phyloP scores from a whole-genome alignment of 1,140 invertebrate species.

The Manduca sexta region DNA sequence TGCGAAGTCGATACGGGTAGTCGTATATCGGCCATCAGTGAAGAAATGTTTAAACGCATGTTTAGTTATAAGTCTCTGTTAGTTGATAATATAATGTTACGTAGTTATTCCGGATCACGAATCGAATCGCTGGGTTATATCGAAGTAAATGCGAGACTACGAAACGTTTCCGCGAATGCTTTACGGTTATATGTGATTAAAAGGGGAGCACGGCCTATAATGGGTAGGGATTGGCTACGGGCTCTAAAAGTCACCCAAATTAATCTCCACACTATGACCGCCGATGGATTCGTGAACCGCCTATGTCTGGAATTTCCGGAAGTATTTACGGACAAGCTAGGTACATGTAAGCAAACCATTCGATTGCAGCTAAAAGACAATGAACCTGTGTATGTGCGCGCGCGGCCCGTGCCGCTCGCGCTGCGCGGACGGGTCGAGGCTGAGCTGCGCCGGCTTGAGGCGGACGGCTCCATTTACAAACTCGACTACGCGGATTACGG shows the following conservation, averaged over 20 bases:
- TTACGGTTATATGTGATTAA: conserved; percentile 30
- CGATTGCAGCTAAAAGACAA: conserved; percentile 21
- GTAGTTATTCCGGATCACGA: conserved; percentile 17
- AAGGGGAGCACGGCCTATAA: conserved; percentile 17
- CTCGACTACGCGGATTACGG: conserved; percentile 29
- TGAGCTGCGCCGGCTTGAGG: conserved; percentile 46
- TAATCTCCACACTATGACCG: conserved; percentile 12
- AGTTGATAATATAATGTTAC: conserved; percentile 19
- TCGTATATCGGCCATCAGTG: conserved; percentile 14
- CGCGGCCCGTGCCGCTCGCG: conserved; percentile 40
- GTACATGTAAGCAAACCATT: conserved; percentile 22
- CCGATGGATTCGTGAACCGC: conserved; percentile 12
- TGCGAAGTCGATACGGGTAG: conserved; percentile 19
- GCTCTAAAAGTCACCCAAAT: conserved; percentile 23
- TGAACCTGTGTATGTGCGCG: conserved; percentile 29
- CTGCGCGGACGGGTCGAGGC: conserved; percentile 43
- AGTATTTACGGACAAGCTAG: conserved; percentile 26
- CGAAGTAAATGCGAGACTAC: conserved; percentile 8
- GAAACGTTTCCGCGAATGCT: conserved; percentile 1
- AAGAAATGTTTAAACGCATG: conserved; percentile 4
- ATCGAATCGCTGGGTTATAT: conserved; percentile 24
- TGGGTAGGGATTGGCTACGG: conserved; percentile 27
- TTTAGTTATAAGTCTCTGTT: conserved; percentile 14
- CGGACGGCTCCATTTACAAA: conserved; percentile 27
- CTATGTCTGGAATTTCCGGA: conserved; percentile 22